These are phyloP conservation scores for Dynastes tityus DNA, from an alignment of 2,888 invertebrate genomes.

Conservation along the genomic window DNA sequence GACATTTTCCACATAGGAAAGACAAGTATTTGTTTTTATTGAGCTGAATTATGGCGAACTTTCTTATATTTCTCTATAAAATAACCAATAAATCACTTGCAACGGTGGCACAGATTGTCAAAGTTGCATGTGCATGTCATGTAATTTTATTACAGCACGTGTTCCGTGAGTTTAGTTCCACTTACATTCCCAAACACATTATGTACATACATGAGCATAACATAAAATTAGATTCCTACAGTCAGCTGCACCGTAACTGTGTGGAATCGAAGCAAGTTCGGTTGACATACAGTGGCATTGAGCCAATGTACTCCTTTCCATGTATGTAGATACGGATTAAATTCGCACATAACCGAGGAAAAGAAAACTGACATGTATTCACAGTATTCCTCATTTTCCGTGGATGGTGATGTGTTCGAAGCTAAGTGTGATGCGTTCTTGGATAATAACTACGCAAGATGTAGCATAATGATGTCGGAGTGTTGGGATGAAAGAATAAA, in stretches of 20 bases:
- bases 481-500: too few species aligned
- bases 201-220: conserved; percentile 36
- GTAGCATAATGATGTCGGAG: too few species aligned
- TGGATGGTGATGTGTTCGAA: neutral
- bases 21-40: neutral
- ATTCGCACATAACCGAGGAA: neutral
- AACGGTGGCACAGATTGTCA: conserved; percentile 17
- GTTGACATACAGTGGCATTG: conserved; percentile 25
- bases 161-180: conserved; percentile 22
- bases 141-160: conserved; percentile 35
- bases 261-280: conserved; percentile 12
- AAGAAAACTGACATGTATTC: neutral
- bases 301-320: conserved; percentile 11
- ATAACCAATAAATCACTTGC: conserved; percentile 15
- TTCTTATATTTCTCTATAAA: conserved; percentile 3
- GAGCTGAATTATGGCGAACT: neutral
- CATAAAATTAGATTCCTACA: conserved; percentile 33
- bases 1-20: too few species aligned
- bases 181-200: conserved; percentile 27
- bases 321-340: conserved; percentile 5
- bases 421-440: neutral
- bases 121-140: conserved; percentile 22
- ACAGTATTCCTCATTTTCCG: neutral
- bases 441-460: neutral
- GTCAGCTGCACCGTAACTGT: conserved; percentile 34